These are phyloP conservation scores for Neosilurus mollespiculum DNA, from an alignment of 2,797 vertebrate species.

Conservation along the genomic window DNA sequence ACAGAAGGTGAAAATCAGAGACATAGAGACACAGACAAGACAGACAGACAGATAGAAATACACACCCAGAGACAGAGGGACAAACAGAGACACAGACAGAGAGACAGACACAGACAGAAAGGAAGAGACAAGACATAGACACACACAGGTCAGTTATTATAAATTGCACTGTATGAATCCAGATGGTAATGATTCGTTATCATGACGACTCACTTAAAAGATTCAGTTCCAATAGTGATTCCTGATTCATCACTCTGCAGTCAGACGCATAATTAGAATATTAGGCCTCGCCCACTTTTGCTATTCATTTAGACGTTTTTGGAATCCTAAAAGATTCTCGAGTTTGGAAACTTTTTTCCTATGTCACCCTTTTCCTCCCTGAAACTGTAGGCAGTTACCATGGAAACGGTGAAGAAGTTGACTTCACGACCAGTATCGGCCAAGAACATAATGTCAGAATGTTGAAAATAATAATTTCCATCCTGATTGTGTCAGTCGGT, in stretches of 20 bases:
- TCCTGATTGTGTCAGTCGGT: neutral
- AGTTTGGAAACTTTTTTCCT: neutral
- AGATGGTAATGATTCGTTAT: neutral
- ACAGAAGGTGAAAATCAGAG: too few relatives aligned
- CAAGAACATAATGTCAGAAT: neutral
- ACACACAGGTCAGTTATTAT: neutral
- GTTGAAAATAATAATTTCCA: neutral
- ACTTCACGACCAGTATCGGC: neutral
- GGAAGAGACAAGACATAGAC: too few relatives aligned
- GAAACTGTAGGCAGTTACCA: neutral
- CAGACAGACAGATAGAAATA: slow-evolving; percentile 10
- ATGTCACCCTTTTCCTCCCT: neutral
- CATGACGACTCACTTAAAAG: neutral
- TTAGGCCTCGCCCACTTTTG: neutral
- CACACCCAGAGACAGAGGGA: neutral
- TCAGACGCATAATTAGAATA: too few relatives aligned
- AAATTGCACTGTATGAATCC: neutral
- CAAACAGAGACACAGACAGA: neutral
- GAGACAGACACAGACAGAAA: too few relatives aligned
- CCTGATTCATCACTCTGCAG: neutral
- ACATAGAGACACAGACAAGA: too few relatives aligned
- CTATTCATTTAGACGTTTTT: neutral
- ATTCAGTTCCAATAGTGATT: neutral
- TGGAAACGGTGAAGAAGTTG: neutral
- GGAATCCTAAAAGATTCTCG: neutral